Base-by-base conservation (phyloP, 2,113 vertebrate genomes). In the Leucoraja erinaceus region DNA sequence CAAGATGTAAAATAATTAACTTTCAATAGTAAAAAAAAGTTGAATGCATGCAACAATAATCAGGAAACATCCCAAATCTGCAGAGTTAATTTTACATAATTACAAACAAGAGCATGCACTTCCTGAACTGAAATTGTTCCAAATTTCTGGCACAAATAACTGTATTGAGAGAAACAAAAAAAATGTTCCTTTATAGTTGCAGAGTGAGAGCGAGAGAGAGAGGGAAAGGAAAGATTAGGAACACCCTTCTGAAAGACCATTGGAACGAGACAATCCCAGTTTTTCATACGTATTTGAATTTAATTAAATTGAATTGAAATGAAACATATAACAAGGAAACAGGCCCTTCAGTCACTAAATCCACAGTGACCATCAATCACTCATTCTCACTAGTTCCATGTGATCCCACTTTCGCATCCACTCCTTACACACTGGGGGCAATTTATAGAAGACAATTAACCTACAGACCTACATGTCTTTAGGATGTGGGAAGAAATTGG, bases 101-200 rank as follows among this genome's bases (percentile, higher is more conserved):
- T 88, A 47, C 68, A 91, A 38, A 74, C 38, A 11, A 91, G 86
- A 70, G 18, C 31, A 72, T 25, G 18, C 90, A 91, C 90, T 91
- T 72, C 68, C 70, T 91, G 22, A 91, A 74, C 66, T 91, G 90
- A 33, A 70, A 22, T 5, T 5, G 5, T 72, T 91, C 22, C 10
- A 91, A 10, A 33, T 47, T 88, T 66, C 83, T 66, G 47, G 90
- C 7, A 72, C 8, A 54, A 47, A 38, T 84, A 84, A 84, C 1
- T 84, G 14, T 25, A 56, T 47, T 47, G 38, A 47, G 38, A 47
- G 38, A 47, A 47, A 47, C 38, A 10, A 66, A 66, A 66, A 66
- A 66, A 16, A 66, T 11, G 10, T 66, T 66, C 10, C 16, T 66
- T 16, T 12, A 66, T 12, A 66, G 63, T 12, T 12, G 16, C 16